phyloP scores from a whole-genome alignment of 2,888 invertebrate genomes.

The Agrochola litura region DNA sequence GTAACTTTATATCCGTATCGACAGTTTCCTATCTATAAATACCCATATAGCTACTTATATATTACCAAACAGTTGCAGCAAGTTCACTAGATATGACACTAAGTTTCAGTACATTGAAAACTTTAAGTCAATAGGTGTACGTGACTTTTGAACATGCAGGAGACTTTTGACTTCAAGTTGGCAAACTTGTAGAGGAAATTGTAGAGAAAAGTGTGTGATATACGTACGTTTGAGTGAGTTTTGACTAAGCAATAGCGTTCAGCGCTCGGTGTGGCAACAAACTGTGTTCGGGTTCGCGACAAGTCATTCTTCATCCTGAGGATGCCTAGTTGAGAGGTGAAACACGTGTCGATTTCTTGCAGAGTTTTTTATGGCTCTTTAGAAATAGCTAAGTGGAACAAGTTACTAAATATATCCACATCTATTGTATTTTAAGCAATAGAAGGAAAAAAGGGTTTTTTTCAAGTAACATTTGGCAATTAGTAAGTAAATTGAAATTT shows the following conservation, averaged over 20 bases:
- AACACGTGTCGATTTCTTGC: no score
- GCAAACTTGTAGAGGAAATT: constrained; percentile 9
- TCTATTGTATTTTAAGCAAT: background rate
- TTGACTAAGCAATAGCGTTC: background rate
- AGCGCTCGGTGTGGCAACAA: no score
- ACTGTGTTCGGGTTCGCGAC: no score
- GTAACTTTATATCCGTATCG: background rate
- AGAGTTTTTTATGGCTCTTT: no score
- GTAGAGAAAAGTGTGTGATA: constrained; percentile 25
- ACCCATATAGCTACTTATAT: background rate
- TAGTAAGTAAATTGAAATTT: no score
- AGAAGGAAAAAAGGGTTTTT: no score
- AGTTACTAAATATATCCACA: no score
- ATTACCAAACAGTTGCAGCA: constrained; percentile 8
- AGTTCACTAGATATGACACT: constrained; percentile 35
- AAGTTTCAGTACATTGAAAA: constrained; percentile 51
- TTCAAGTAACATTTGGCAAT: background rate
- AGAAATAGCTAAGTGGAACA: no score
- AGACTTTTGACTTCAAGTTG: constrained; percentile 55
- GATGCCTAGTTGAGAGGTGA: no score
- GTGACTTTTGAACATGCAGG: constrained; percentile 38
- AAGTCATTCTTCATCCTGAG: no score
- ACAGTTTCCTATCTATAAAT: background rate
- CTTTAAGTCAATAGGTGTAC: constrained; percentile 55
- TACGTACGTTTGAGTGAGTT: constrained; percentile 20